Evolutionary conservation across 1,140 invertebrate genomes (phyloP).

Genomic region (Bombus sylvicola): DNA sequence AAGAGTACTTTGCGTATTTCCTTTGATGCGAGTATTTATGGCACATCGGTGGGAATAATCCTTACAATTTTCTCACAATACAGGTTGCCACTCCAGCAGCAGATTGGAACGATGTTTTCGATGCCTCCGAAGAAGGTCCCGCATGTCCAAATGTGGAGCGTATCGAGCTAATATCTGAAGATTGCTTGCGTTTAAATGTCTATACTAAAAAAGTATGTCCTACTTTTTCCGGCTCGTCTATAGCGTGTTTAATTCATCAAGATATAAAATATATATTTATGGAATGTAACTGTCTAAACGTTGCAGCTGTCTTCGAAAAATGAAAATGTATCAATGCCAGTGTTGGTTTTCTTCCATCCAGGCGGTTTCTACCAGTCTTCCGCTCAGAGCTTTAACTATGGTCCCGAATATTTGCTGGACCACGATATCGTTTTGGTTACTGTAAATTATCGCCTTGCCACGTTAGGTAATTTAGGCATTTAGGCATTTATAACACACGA

Average conservation of each 20-base stretch:
- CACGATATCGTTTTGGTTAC: conserved; percentile 87
- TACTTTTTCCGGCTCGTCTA: conserved; percentile 79
- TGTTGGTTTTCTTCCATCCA: conserved; percentile 83
- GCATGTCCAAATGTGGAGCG: conserved; percentile 66
- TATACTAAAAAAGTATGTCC: conserved; percentile 87
- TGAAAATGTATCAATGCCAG: conserved; percentile 65
- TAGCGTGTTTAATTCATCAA: background rate
- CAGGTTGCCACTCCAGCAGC: conserved; percentile 83
- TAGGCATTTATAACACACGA: background rate
- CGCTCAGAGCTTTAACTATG: conserved; percentile 81
- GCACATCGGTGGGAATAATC: conserved; percentile 22
- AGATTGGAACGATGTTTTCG: conserved; percentile 80
- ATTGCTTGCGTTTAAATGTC: conserved; percentile 89
- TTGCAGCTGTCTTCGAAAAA: conserved; percentile 35
- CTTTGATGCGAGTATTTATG: conserved; percentile 26
- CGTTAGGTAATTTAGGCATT: conserved; percentile 77
- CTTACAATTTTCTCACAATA: conserved; percentile 27
- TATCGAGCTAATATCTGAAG: conserved; percentile 80
- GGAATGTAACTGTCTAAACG: background rate
- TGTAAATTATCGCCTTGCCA: conserved; percentile 88
- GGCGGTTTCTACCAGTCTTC: conserved; percentile 83
- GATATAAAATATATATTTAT: background rate
- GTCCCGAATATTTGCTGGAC: conserved; percentile 86
- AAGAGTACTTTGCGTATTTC: conserved; percentile 1
- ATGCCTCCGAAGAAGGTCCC: conserved; percentile 77